Evolutionary conservation across 2,113 vertebrate species (phyloP).

Genomic region (Chrysochloris asiatica): DNA sequence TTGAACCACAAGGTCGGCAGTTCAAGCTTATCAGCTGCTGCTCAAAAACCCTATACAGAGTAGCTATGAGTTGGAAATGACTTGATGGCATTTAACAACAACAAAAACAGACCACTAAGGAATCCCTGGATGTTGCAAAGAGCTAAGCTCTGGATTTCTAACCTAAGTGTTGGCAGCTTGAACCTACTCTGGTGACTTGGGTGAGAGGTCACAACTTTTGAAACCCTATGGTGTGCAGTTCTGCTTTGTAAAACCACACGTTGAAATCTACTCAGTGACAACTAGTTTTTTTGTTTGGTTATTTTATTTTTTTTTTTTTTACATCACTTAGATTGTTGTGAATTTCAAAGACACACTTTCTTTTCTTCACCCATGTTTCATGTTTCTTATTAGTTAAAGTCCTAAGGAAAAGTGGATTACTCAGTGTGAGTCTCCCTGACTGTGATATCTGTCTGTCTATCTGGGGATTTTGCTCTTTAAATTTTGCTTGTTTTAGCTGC

Average conservation of each 20-base stretch:
- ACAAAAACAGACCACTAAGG: neutral
- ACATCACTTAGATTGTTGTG: no score
- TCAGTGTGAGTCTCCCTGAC: neutral
- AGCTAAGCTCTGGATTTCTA: neutral
- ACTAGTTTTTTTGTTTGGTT: neutral
- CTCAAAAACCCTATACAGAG: no score
- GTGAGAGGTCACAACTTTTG: neutral
- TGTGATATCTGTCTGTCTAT: neutral
- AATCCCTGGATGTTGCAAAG: neutral
- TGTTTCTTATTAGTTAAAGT: no score
- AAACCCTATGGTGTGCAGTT: neutral
- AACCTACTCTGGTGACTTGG: neutral
- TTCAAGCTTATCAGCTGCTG: no score
- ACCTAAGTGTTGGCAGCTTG: neutral
- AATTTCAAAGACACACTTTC: no score
- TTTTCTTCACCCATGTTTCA: no score
- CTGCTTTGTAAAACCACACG: neutral
- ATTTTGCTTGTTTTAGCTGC: neutral
- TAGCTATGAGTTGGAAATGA: no score
- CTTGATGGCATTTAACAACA: no score
- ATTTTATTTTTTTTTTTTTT: no score
- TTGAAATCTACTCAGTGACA: neutral
- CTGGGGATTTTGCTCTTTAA: neutral
- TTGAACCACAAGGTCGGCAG: no score
- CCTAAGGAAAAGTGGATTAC: neutral